Conservation (phyloP, 2,797 vertebrate species). For the Graptemys geographica region DNA sequence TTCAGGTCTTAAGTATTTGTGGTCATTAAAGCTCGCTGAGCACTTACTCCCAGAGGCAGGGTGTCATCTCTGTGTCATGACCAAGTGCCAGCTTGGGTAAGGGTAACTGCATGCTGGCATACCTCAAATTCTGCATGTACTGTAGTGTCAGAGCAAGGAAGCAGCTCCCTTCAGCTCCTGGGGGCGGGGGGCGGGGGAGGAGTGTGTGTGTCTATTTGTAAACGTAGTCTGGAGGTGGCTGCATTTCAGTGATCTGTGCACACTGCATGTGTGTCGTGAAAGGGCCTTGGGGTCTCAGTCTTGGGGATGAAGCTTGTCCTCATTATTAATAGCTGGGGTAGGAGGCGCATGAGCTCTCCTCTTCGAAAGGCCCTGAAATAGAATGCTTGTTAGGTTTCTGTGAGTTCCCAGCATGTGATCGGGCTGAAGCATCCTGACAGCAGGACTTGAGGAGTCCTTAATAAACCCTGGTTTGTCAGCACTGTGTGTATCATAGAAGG, state of each 20-base stretch:
- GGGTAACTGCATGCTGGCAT: background rate
- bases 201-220: background rate
- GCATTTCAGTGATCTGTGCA: background rate
- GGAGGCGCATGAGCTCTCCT: background rate
- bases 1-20: too few species aligned
- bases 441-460: background rate
- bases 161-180: too few species aligned
- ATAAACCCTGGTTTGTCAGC: background rate
- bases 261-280: background rate
- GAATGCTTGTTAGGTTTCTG: slow-evolving; percentile 42
- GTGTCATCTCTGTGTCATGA: background rate
- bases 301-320: background rate
- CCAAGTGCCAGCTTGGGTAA: background rate
- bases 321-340: too few species aligned
- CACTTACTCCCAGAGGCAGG: background rate
- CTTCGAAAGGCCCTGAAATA: background rate
- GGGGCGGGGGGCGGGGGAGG: too few species aligned
- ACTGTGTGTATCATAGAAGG: slow-evolving; percentile 41
- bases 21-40: background rate
- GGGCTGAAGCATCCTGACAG: background rate
- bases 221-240: background rate
- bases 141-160: background rate
- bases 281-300: background rate
- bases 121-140: background rate
- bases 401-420: background rate